Evolutionary conservation across 2,888 invertebrate genomes (phyloP), one percentile per base, ranked within the genome.

Genomic region (Trichopria drosophilae): DNA sequence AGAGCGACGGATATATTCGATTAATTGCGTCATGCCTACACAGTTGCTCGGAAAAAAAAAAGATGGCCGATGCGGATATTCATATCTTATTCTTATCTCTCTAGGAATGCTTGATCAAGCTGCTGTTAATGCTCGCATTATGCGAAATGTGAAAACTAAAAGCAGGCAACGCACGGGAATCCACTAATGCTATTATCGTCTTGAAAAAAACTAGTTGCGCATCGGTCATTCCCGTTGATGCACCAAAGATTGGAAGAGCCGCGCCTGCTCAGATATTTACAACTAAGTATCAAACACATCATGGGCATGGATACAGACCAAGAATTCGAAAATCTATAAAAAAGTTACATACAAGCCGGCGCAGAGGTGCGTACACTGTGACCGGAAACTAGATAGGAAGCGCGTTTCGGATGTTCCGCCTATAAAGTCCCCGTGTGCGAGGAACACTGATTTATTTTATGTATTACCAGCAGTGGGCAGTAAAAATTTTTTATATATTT

Each of bases 41-140:
- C n/a, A n/a, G n/a, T n/a, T n/a, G n/a, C n/a, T n/a, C n/a, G n/a
- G n/a, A n/a, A n/a, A n/a, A n/a, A n/a, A n/a, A n/a, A n/a, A n/a
- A n/a, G n/a, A n/a, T n/a, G n/a, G n/a, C n/a, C n/a, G n/a, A n/a
- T n/a, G n/a, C n/a, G n/a, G n/a, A n/a, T n/a, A n/a, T n/a, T n/a
- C n/a, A n/a, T n/a, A n/a, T n/a, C n/a, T n/a, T n/a, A n/a, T n/a
- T n/a, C n/a, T n/a, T n/a, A n/a, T n/a, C n/a, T n/a, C n/a, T n/a
- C n/a, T n/a, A n/a, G n/a, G n/a, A n/a, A n/a, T n/a, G n/a, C n/a
- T n/a, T n/a, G n/a, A n/a, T n/a, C n/a, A n/a, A n/a, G n/a, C n/a
- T 42, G 29, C 59, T 26, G 57, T 61, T 47, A 63, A 62, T 32
- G 42, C 55, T 22, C 41, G 47, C 29, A 48, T 48, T 42, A 36